Conservation (phyloP, 1,140 invertebrate genomes). For the Drosophila fuyamai region DNA sequence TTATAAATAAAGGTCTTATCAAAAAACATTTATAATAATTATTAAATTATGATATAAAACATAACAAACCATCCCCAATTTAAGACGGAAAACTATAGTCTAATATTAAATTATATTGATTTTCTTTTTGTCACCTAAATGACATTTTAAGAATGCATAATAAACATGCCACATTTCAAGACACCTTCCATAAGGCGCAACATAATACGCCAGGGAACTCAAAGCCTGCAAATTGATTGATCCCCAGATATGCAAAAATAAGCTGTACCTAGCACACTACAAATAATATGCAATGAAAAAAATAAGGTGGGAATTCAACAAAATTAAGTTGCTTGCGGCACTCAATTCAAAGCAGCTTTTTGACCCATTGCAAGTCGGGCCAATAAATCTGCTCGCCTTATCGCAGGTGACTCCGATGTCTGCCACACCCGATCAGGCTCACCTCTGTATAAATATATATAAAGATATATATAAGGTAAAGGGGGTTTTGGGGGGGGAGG, state of each 20-base stretch:
- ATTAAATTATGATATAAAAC: no score
- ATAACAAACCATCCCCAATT: no score
- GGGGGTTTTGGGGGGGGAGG: neutral
- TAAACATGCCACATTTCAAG: neutral
- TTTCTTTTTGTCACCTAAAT: no score
- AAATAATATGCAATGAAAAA: slow-evolving; percentile 9
- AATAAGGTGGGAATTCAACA: slow-evolving; percentile 10
- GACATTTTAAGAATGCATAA: no score
- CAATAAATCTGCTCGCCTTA: slow-evolving; percentile 47
- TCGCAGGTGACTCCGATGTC: slow-evolving; percentile 40
- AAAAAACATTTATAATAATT: no score
- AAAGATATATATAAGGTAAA: neutral
- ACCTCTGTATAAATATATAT: neutral
- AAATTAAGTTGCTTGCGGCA: slow-evolving; percentile 42
- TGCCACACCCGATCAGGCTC: slow-evolving; percentile 32
- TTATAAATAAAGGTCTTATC: no score
- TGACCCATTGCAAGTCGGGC: slow-evolving; percentile 17
- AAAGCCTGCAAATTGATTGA: slow-evolving; percentile 31
- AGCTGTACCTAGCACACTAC: slow-evolving; percentile 23
- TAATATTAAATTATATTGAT: no score
- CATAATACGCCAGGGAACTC: neutral
- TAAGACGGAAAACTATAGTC: no score
- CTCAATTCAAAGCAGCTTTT: slow-evolving; percentile 42
- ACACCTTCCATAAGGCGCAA: neutral
- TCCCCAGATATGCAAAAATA: slow-evolving; percentile 31